A percentile compares a stretch with the other conserved stretches of the same genome.
phyloP scores from a whole-genome alignment of 2,888 invertebrate species.

The Exocentrus adspersus region DNA sequence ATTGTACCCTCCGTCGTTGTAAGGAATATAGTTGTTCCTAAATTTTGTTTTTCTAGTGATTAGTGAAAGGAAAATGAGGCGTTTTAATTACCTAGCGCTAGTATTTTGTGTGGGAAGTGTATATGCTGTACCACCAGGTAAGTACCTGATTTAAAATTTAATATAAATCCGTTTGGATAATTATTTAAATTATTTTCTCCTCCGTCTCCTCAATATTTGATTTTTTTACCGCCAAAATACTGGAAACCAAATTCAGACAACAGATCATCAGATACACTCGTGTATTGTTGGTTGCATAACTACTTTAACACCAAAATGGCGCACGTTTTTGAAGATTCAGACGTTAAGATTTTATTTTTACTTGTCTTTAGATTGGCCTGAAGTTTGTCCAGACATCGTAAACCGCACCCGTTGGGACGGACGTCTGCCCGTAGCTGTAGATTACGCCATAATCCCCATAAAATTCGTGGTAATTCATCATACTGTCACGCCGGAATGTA shows the following conservation, averaged over 20 bases:
- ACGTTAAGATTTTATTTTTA: background rate
- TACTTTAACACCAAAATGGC: too few relatives aligned
- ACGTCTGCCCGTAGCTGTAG: constrained; percentile 62
- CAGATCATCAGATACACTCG: too few relatives aligned
- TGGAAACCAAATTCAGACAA: too few relatives aligned
- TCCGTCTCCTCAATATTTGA: too few relatives aligned
- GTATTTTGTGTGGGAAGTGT: background rate
- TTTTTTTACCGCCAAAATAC: too few relatives aligned
- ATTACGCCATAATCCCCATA: constrained; percentile 68
- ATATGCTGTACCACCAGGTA: constrained; percentile 5
- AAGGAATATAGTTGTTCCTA: background rate
- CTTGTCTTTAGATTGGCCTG: constrained; percentile 42
- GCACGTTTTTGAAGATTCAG: too few relatives aligned
- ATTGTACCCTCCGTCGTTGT: background rate
- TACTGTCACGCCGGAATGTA: constrained; percentile 66
- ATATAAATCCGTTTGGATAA: too few relatives aligned
- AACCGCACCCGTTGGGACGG: constrained; percentile 72
- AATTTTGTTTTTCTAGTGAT: too few relatives aligned
- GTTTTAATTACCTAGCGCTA: background rate
- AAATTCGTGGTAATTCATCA: constrained; percentile 69
- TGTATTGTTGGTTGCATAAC: too few relatives aligned
- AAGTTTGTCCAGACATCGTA: constrained; percentile 67
- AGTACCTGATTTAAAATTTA: background rate
- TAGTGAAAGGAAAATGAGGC: background rate
- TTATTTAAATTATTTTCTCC: too few relatives aligned